A percentile compares a stretch with the other conserved stretches of the same genome.
Conservation (phyloP, 2,113 vertebrate species). For the Cricetomys ansorgei region DNA sequence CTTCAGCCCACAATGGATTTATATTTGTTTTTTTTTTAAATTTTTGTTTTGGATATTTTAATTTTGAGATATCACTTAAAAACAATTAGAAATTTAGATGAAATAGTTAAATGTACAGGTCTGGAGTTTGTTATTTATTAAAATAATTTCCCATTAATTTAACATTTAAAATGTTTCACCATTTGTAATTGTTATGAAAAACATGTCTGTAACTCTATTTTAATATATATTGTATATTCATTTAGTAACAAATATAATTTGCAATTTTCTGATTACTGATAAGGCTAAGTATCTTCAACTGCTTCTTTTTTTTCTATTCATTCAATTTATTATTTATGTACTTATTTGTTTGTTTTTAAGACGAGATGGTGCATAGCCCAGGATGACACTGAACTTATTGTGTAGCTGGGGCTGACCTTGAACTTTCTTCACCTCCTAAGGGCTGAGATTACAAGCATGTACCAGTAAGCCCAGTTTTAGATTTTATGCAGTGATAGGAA, state of each 20-base stretch:
- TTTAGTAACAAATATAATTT: neutral
- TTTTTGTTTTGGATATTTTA: neutral
- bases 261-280: neutral
- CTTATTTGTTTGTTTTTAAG: neutral
- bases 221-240: neutral
- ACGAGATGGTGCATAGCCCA: neutral
- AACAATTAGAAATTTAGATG: neutral
- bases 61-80: constrained; percentile 6
- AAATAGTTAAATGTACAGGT: neutral
- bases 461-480: neutral
- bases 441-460: neutral
- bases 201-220: neutral
- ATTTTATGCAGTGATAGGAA: neutral
- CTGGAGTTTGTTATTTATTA: neutral
- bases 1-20: neutral
- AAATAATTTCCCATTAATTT: neutral
- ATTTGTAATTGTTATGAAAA: neutral
- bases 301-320: neutral
- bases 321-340: neutral
- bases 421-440: neutral
- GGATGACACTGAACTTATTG: neutral
- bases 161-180: neutral
- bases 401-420: neutral
- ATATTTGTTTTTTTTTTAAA: neutral
- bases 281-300: neutral